Base-by-base conservation (phyloP, 2,797 vertebrate genomes). In the Podarcis lilfordi region DNA sequence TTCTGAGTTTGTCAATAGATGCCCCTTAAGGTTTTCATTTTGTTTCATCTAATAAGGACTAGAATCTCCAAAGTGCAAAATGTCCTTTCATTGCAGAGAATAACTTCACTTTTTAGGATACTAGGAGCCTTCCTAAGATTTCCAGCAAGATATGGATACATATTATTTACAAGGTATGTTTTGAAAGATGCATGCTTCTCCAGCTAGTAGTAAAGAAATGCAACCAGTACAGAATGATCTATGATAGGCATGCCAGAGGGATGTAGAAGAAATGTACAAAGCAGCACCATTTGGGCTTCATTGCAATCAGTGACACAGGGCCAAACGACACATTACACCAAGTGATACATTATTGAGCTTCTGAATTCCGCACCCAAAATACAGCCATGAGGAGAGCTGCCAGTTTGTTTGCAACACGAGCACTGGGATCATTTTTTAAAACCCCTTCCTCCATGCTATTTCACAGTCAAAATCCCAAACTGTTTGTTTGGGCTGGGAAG, bases 191-290 rank as follows among this genome's bases (percentile, higher is more conserved):
- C 0, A 25, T 27, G 35, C 72, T 68, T 23, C 81, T 69, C 64
- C 35, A 15, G 55, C 0, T 0, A 3, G 19, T 6, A 75, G n/a
- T 32, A 5, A 27, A 23, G 13, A 29, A 68, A 79, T 19, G 23
- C 0, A n/a, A 50, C 10, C 5, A 11, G 15, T 45, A 25, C 0
- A 0, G 45, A 32, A 13, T 61, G 13, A 4, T 86, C 32, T 74
- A 68, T 59, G 83, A 32, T 35, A 29, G 45, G 32, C 71, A 32
- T 8, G 0, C 10, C 23, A 61, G 19, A 32, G 35, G 17, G 17
- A 50, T 23, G 19, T 1, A 61, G 15, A 71, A 50, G 21, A 4
- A 74, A 37, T 13, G 7, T 15, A 17, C 5, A 83, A 35, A 15
- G 50, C 50, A 69, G 25, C 5, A 5, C 5, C 43, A 37, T 37